Conservation (phyloP, 2,797 vertebrate species). For the Dermochelys coriacea region DNA sequence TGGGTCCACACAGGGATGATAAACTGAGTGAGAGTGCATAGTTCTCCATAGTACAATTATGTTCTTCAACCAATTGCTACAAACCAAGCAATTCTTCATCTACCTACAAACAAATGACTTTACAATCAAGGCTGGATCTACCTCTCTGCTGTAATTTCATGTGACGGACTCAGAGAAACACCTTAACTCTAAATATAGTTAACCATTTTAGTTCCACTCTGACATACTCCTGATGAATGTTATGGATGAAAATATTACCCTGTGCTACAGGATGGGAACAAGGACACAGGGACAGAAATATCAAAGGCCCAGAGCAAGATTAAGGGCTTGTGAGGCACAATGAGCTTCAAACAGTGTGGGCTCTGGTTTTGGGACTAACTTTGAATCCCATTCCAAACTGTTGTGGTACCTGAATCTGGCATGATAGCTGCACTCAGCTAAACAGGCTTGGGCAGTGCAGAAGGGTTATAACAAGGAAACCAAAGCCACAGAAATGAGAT, state of each 20-base stretch:
- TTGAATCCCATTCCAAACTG: not conserved
- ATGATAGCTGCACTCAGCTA: not conserved
- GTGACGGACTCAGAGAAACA: not conserved
- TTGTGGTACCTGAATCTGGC: not conserved
- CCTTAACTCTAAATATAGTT: not conserved
- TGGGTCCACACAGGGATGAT: not conserved
- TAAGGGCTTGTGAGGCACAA: not conserved
- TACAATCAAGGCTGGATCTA: not conserved
- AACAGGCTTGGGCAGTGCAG: too few relatives aligned
- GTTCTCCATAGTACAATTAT: not conserved
- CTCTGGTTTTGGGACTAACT: not conserved
- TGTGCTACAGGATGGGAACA: not conserved
- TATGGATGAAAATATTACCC: not conserved
- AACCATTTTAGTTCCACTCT: not conserved
- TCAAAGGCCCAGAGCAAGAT: not conserved
- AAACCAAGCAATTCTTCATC: not conserved
- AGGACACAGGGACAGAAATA: not conserved
- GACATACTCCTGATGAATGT: not conserved
- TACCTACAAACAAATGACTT: not conserved
- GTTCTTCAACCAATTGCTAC: not conserved
- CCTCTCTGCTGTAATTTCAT: not conserved
- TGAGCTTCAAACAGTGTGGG: not conserved
- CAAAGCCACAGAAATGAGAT: not conserved
- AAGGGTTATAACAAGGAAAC: not conserved
- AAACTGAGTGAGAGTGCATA: not conserved